Percentiles rank a stretch among this genome's conserved stretches.
Evolutionary conservation across 2,888 invertebrate genomes (phyloP).

Genomic region (Phasia obesa): DNA sequence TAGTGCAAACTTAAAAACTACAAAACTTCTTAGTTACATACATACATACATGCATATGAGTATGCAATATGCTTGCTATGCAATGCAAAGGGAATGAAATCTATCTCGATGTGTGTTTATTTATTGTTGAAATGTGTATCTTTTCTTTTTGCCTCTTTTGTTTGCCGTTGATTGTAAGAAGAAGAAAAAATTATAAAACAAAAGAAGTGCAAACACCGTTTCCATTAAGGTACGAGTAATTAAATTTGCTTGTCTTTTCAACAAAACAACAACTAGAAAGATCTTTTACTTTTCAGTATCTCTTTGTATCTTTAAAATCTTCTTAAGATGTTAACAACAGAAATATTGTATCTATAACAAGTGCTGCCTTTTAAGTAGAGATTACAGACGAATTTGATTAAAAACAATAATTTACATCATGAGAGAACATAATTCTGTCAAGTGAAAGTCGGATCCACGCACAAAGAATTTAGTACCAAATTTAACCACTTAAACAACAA

Average conservation of each 20-base stretch:
- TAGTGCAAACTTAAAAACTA: constrained; percentile 50
- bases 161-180: not conserved
- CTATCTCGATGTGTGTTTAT: not conserved
- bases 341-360: constrained; percentile 26
- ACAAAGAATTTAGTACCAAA: too few species aligned
- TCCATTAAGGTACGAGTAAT: constrained; percentile 12
- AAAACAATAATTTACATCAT: not conserved
- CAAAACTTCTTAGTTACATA: not conserved
- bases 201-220: constrained; percentile 38
- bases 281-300: not conserved
- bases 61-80: not conserved
- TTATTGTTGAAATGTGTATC: constrained; percentile 7
- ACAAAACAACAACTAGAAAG: not conserved
- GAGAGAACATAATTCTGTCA: too few species aligned
- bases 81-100: not conserved
- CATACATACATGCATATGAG: not conserved
- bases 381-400: constrained; percentile 23
- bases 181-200: not conserved
- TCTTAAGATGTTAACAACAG: constrained; percentile 2
- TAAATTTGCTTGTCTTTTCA: not conserved
- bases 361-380: constrained; percentile 45
- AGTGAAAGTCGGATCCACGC: too few species aligned
- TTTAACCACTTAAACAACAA: too few species aligned
- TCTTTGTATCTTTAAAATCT: constrained; percentile 21
- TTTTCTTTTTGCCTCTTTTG: not conserved